Conservation (phyloP, 2,113 vertebrate genomes). For the Procavia capensis region DNA sequence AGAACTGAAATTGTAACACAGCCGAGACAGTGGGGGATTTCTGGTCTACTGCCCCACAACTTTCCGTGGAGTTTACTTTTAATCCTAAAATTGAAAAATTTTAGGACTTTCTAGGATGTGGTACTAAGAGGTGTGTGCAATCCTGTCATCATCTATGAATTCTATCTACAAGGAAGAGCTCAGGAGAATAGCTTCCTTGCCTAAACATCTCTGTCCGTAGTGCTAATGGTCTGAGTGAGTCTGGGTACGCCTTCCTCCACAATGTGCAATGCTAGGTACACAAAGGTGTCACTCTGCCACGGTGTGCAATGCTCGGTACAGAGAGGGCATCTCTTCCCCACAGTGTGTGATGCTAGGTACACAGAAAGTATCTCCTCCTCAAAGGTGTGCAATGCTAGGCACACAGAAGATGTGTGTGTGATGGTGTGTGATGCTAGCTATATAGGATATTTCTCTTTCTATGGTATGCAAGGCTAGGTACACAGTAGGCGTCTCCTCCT, state of each 20-base stretch:
- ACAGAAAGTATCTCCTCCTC: too few species aligned
- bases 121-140: not conserved
- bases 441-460: too few species aligned
- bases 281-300: too few species aligned
- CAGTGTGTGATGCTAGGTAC: too few species aligned
- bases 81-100: not conserved
- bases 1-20: not conserved
- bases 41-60: not conserved
- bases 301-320: too few species aligned
- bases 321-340: too few species aligned
- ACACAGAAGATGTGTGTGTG: too few species aligned
- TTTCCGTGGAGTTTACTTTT: not conserved
- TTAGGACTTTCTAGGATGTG: not conserved
- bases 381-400: too few species aligned
- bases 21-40: not conserved
- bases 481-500: too few species aligned
- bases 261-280: not conserved
- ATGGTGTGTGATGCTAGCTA: too few species aligned
- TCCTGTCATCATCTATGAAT: not conserved
- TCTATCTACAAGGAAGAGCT: not conserved
- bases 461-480: not conserved
- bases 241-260: accelerated
- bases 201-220: not conserved
- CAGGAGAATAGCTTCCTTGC: not conserved
- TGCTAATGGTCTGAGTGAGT: not conserved